Conservation (phyloP, 2,797 vertebrate species). For the Intellagama lesueurii region DNA sequence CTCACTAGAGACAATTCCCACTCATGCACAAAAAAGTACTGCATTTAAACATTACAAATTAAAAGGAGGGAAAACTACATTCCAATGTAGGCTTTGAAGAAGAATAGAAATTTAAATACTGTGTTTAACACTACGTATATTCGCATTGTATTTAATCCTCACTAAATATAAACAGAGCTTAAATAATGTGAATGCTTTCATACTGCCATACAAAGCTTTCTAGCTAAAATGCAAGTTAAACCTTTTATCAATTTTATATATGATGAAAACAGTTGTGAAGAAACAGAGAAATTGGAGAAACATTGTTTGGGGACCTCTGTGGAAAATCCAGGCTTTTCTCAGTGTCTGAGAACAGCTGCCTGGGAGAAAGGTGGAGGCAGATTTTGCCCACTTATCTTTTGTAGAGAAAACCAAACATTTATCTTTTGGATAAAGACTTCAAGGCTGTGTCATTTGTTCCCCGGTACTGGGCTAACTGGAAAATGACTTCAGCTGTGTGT, state of each 20-base stretch:
- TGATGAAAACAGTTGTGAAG: not conserved
- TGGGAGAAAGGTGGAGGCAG: no score
- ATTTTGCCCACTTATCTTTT: no score
- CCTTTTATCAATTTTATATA: not conserved
- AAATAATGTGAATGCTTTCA: not conserved
- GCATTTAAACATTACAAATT: not conserved
- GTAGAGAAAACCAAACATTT: no score
- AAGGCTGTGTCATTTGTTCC: no score
- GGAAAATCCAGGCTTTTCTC: no score
- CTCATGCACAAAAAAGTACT: not conserved
- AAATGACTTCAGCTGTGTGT: no score
- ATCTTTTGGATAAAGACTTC: no score
- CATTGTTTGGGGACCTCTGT: no score
- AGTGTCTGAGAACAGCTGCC: no score
- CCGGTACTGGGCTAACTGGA: no score
- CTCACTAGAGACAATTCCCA: not conserved
- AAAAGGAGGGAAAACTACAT: not conserved
- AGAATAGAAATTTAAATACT: no score
- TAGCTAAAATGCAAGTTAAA: not conserved
- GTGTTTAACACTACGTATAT: not conserved
- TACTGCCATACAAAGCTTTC: not conserved
- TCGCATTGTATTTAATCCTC: not conserved
- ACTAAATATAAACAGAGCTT: not conserved
- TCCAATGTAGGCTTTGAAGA: not conserved
- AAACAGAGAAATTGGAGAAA: no score